These are phyloP conservation scores for Chaenodraco wilsoni DNA, from an alignment of 2,797 vertebrate genomes.

Conservation along the genomic window DNA sequence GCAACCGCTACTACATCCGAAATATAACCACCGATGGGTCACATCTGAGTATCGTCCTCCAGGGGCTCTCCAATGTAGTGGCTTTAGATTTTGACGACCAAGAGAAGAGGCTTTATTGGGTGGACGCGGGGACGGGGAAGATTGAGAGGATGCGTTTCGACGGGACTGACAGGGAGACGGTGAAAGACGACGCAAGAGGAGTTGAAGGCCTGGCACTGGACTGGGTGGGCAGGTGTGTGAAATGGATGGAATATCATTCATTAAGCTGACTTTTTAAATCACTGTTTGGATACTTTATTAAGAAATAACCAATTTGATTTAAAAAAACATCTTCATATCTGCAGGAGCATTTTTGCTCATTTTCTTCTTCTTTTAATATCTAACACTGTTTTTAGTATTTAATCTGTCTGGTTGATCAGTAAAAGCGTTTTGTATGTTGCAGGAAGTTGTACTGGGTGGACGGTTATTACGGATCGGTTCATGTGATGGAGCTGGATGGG, in stretches of 20 bases:
- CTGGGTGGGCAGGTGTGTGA: constrained; percentile 82
- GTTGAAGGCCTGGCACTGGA: constrained; percentile 79
- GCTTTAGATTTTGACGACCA: constrained; percentile 77
- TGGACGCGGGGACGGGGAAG: constrained; percentile 66
- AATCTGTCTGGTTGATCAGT: background rate
- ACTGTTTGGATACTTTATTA: background rate
- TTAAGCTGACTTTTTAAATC: background rate
- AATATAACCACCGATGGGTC: constrained; percentile 79
- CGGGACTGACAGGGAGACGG: constrained; percentile 72
- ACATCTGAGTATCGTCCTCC: constrained; percentile 73
- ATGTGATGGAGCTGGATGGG: constrained; percentile 83
- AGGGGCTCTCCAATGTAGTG: constrained; percentile 76
- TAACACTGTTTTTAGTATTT: background rate
- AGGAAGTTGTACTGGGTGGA: constrained; percentile 84
- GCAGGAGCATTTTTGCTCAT: background rate
- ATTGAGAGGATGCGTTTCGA: constrained; percentile 82
- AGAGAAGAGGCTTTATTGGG: constrained; percentile 81
- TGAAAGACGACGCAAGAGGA: constrained; percentile 58
- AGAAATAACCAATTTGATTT: background rate
- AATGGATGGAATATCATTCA: background rate
- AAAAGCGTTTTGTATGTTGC: constrained; percentile 20
- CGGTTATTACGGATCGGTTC: constrained; percentile 66
- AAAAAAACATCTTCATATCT: background rate
- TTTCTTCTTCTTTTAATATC: background rate
- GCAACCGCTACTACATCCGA: constrained; percentile 83